Percentiles rank a stretch among this genome's conserved stretches.
Conservation (phyloP, 2,113 vertebrate genomes). For the Chascanopsetta lugubris region DNA sequence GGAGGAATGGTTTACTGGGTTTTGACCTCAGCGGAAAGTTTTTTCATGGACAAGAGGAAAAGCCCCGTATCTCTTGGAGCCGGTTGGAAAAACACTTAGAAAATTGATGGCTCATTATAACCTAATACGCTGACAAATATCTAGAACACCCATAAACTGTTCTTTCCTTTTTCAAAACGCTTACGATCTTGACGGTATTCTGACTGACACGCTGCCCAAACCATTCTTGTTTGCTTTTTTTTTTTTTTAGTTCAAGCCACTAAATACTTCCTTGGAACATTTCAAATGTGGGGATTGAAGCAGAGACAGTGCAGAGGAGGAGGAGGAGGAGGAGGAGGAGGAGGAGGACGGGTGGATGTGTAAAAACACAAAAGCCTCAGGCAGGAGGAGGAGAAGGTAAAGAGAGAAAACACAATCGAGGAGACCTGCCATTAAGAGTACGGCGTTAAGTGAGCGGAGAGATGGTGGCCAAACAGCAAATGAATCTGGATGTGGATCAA, state of each 20-base stretch:
- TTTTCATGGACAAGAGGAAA: conserved; percentile 23
- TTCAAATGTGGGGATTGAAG: conserved; percentile 71
- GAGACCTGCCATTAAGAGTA: conserved; percentile 42
- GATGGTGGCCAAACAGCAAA: conserved; percentile 53
- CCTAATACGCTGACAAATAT: conserved; percentile 58
- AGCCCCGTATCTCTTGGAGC: conserved; percentile 25
- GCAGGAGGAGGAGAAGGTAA: conserved; percentile 46
- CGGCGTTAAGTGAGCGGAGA: conserved; percentile 35
- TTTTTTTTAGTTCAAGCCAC: conserved; percentile 67
- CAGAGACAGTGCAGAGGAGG: conserved; percentile 37
- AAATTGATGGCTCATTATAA: conserved; percentile 49
- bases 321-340: conserved; percentile 44
- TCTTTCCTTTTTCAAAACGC: conserved; percentile 68
- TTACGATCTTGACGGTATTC: conserved; percentile 71
- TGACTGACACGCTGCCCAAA: conserved; percentile 68
- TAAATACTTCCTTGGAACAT: conserved; percentile 79
- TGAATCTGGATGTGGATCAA: conserved; percentile 59
- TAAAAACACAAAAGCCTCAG: conserved; percentile 44
- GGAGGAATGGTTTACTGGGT: conserved; percentile 1
- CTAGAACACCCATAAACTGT: conserved; percentile 52
- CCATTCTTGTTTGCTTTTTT: conserved; percentile 60
- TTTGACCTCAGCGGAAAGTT: conserved; percentile 40
- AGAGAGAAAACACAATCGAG: conserved; percentile 49
- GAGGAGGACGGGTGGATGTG: conserved; percentile 29
- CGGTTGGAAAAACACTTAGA: conserved; percentile 54